Evolutionary conservation across 2,888 invertebrate species (phyloP).

Genomic region (Deroplatys truncata): DNA sequence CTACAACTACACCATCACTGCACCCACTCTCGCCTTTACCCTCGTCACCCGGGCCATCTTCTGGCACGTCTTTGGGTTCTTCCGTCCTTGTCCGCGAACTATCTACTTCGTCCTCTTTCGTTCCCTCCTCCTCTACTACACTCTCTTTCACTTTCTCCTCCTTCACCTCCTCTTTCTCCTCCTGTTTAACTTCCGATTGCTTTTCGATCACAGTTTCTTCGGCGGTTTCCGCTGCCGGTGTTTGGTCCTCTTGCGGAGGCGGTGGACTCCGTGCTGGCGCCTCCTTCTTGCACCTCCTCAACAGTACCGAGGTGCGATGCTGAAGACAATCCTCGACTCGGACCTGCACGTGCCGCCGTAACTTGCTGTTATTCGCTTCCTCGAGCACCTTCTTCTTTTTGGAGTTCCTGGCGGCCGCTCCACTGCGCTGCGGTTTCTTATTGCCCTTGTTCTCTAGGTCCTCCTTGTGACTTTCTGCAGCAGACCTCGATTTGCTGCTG

Average conservation of each 20-base stretch:
- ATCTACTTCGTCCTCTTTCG: not conserved
- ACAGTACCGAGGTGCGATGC: slow-evolving; percentile 11
- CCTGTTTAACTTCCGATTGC: not conserved
- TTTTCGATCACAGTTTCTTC: not conserved
- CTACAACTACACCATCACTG: not conserved
- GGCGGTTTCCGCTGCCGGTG: not conserved
- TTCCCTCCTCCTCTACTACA: slow-evolving; percentile 9
- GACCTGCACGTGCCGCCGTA: slow-evolving; percentile 43
- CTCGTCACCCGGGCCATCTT: slow-evolving; percentile 40
- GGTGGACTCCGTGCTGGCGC: not conserved
- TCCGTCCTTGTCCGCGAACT: not conserved
- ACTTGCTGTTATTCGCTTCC: slow-evolving; percentile 46
- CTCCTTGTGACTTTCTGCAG: slow-evolving; percentile 27
- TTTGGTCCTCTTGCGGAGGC: not conserved
- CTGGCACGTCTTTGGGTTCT: slow-evolving; percentile 24
- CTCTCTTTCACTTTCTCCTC: not conserved
- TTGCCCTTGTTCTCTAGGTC: slow-evolving; percentile 35
- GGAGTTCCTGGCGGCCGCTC: slow-evolving; percentile 12
- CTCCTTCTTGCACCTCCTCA: slow-evolving; percentile 8
- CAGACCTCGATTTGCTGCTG: slow-evolving; percentile 33
- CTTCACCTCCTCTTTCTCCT: slow-evolving; percentile 19
- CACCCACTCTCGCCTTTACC: slow-evolving; percentile 21
- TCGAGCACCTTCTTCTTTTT: slow-evolving; percentile 45
- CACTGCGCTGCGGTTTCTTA: slow-evolving; percentile 28
- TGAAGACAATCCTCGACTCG: slow-evolving; percentile 45